Conservation (phyloP, 1,140 invertebrate species). For the Lepidurus arcticus region DNA sequence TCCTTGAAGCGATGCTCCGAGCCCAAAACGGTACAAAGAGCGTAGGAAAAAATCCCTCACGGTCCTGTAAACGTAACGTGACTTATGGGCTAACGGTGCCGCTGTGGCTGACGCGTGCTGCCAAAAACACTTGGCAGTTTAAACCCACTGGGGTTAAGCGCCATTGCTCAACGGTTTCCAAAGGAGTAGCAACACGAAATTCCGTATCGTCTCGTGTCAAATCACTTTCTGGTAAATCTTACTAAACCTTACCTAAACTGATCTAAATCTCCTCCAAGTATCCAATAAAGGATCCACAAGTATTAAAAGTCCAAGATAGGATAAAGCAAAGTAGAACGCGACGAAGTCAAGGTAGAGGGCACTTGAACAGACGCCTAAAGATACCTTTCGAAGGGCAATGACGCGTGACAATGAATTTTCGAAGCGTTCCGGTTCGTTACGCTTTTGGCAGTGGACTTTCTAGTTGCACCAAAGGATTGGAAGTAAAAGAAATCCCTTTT, state of each 20-base stretch:
- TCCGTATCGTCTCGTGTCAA: no score
- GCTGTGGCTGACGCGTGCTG: neutral
- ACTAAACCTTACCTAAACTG: no score
- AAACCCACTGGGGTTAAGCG: neutral
- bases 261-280: no score
- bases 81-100: conserved; percentile 14
- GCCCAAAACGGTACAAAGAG: neutral
- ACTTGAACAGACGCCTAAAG: no score
- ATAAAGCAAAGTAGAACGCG: no score
- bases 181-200: no score
- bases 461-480: neutral
- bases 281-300: no score
- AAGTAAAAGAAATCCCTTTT: neutral
- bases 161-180: no score
- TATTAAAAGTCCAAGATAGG: no score
- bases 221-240: no score
- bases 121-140: neutral
- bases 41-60: neutral
- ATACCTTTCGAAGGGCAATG: no score
- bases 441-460: neutral
- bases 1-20: neutral
- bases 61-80: neutral
- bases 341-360: no score
- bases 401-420: neutral
- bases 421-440: neutral